Conservation (phyloP, 2,113 vertebrate genomes). For the Plotosus lineatus region DNA sequence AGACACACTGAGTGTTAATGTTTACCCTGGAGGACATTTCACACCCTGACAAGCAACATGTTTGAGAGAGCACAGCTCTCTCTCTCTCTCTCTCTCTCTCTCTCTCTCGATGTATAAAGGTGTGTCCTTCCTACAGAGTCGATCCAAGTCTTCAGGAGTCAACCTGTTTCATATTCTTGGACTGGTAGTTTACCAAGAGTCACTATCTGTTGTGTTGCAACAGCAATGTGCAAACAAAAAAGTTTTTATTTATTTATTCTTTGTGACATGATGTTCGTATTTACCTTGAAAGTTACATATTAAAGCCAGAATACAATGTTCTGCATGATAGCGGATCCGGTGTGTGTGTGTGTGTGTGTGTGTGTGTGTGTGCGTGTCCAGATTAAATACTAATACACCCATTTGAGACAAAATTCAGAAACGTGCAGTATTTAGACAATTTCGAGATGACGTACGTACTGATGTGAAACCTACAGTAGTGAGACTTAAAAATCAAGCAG, state of each 20-base stretch:
- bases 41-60: neutral
- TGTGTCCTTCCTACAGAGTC: slow-evolving; percentile 12
- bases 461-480: slow-evolving; percentile 21
- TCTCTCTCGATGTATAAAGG: slow-evolving; percentile 11
- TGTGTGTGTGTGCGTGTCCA: neutral
- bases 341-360: neutral
- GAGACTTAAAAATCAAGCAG: slow-evolving; percentile 13
- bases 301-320: neutral
- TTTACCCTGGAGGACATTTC: slow-evolving; percentile 31
- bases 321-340: neutral
- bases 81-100: neutral
- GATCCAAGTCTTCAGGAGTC: slow-evolving; percentile 6
- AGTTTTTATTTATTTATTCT: neutral
- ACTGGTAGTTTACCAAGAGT: neutral
- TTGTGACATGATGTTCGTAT: neutral
- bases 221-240: neutral
- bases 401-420: neutral
- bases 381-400: neutral
- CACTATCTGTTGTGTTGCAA: neutral
- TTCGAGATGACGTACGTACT: neutral
- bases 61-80: slow-evolving; percentile 16
- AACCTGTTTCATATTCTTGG: neutral
- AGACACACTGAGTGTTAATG: neutral
- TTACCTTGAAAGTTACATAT: neutral
- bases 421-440: neutral